phyloP scores from a whole-genome alignment of 2,888 invertebrate species.

The Hymenopus coronatus region DNA sequence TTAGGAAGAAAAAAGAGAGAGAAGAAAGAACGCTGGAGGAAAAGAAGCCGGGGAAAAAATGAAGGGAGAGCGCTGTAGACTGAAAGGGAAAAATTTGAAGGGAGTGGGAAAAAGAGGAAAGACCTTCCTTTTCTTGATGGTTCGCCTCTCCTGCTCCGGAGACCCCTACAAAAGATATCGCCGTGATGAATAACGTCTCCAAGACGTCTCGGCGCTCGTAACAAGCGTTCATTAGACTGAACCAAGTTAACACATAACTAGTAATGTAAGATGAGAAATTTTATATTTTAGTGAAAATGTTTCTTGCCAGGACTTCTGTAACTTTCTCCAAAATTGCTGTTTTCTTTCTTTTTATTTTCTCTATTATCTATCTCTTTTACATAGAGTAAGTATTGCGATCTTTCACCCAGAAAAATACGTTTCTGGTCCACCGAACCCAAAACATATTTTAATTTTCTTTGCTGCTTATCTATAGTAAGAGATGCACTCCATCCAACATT shows the following conservation, averaged over 20 bases:
- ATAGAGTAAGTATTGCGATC: no score
- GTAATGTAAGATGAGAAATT: background rate
- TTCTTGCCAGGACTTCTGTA: no score
- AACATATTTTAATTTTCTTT: no score
- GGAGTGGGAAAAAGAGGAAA: slow-evolving; percentile 6
- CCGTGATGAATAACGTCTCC: background rate
- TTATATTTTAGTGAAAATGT: background rate
- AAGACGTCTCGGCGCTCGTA: background rate
- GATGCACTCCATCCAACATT: no score
- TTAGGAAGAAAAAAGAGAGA: background rate
- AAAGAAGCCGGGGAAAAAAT: background rate
- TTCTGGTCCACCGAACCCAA: no score
- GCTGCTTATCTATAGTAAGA: no score
- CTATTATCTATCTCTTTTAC: no score
- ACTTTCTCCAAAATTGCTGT: no score
- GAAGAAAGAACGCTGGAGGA: background rate
- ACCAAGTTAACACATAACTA: background rate
- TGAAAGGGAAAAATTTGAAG: background rate
- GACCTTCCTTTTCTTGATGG: slow-evolving; percentile 22
- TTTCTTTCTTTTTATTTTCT: no score
- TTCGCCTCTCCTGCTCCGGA: background rate
- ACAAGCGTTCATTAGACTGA: background rate
- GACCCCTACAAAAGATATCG: background rate
- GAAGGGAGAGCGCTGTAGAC: background rate
- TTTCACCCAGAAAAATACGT: no score